Conservation (phyloP, 1,140 invertebrate genomes). For the Bombus terrestris region DNA sequence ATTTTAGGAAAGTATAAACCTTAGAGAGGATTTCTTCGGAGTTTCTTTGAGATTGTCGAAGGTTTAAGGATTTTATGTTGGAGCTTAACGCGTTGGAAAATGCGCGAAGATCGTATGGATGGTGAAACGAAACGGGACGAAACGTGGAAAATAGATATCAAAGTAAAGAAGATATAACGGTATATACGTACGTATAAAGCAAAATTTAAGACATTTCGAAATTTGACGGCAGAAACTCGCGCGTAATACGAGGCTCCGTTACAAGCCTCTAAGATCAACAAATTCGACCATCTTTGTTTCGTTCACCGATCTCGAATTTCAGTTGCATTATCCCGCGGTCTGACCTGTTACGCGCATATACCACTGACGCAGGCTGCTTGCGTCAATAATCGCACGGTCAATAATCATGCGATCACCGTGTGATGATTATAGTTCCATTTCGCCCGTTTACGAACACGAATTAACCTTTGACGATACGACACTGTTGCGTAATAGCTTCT, state of each 20-base stretch:
- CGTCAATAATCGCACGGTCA: conserved; percentile 20
- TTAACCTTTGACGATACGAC: background rate
- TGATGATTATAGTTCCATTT: conserved; percentile 29
- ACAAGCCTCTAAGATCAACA: background rate
- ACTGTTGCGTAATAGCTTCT: background rate
- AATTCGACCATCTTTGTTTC: no score
- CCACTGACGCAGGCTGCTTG: conserved; percentile 44
- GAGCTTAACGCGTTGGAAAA: no score
- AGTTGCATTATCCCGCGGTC: conserved; percentile 25
- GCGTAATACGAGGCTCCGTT: background rate
- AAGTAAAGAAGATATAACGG: no score
- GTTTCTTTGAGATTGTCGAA: no score
- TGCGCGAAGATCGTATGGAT: accelerated
- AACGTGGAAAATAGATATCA: no score
- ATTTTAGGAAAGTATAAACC: no score
- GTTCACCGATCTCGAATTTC: conserved; percentile 15
- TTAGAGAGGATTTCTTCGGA: no score
- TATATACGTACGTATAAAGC: no score
- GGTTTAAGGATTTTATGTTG: no score
- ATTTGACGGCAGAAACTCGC: background rate
- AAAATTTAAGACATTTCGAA: no score
- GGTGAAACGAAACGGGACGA: no score
- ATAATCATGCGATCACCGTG: conserved; percentile 7
- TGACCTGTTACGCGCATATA: conserved; percentile 40
- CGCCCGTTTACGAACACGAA: background rate